Evolutionary conservation across 2,113 vertebrate genomes (phyloP).

Genomic region (Leptosomus discolor): DNA sequence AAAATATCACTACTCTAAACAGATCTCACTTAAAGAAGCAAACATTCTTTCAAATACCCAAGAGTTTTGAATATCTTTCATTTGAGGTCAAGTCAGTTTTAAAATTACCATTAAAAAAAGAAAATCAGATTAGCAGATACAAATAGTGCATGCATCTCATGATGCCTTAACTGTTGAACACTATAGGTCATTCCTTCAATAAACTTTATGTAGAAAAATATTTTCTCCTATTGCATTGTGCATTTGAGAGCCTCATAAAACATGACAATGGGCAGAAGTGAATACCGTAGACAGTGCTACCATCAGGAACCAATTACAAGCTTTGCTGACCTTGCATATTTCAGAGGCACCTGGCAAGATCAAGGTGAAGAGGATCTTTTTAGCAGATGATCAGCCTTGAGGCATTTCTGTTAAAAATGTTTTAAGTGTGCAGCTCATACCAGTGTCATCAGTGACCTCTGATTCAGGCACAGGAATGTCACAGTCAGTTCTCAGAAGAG

Average conservation of each 20-base stretch:
- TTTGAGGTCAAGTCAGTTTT: neutral
- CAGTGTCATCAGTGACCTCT: neutral
- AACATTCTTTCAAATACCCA: neutral
- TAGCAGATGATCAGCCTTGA: neutral
- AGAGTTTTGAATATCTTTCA: neutral
- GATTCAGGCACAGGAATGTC: neutral
- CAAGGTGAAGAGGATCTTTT: neutral
- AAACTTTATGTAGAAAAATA: neutral
- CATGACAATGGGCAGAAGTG: fast-evolving
- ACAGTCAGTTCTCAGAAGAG: neutral
- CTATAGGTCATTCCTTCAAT: neutral
- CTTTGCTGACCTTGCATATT: neutral
- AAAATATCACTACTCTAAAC: neutral
- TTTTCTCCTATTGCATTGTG: neutral
- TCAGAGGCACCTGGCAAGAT: neutral
- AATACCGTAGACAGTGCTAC: neutral
- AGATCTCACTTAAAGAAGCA: neutral
- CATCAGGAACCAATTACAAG: neutral
- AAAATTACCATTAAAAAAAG: neutral
- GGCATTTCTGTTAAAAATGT: neutral
- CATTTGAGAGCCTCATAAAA: neutral
- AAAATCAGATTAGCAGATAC: neutral
- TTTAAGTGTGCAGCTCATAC: neutral
- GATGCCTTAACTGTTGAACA: neutral
- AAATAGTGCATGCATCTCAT: neutral